A percentile compares a stretch with the other conserved stretches of the same genome.
Conservation (phyloP, 2,113 vertebrate species). For the Ictalurus punctatus region DNA sequence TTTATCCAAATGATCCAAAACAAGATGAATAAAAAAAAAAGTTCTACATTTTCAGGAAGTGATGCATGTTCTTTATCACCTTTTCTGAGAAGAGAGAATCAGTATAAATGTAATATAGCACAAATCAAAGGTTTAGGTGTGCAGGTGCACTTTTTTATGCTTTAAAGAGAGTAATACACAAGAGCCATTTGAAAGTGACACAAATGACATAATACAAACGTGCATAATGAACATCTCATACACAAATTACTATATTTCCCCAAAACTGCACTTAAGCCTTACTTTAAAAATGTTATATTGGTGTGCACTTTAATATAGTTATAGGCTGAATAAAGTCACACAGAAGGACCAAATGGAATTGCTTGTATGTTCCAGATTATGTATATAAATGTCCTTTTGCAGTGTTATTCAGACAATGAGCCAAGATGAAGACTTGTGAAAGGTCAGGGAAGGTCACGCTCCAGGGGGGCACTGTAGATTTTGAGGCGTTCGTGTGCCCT, state of each 20-base stretch:
- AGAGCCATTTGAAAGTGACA: not conserved
- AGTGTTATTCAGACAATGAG: not conserved
- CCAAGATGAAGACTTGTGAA: not conserved
- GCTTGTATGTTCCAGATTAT: not conserved
- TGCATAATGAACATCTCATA: not conserved
- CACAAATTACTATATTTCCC: not conserved
- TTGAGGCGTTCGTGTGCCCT: slow-evolving; percentile 78
- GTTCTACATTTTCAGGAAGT: not conserved
- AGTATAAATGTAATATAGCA: not conserved
- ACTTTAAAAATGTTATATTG: not conserved
- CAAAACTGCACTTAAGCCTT: not conserved
- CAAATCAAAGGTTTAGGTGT: not conserved
- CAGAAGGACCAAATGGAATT: not conserved
- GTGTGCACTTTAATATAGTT: slow-evolving; percentile 1
- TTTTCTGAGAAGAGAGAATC: not conserved
- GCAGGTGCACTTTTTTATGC: not conserved
- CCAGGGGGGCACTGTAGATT: slow-evolving; percentile 59
- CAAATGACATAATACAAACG: not conserved
- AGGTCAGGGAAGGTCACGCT: slow-evolving; percentile 28
- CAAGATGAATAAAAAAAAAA: not conserved
- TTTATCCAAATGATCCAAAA: not conserved
- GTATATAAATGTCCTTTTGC: not conserved
- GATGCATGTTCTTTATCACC: not conserved
- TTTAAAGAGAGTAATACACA: not conserved
- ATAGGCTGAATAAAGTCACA: not conserved